These are phyloP conservation scores for Mormyrops attenuatus DNA, from an alignment of 2,797 vertebrate species.

Conservation along the genomic window DNA sequence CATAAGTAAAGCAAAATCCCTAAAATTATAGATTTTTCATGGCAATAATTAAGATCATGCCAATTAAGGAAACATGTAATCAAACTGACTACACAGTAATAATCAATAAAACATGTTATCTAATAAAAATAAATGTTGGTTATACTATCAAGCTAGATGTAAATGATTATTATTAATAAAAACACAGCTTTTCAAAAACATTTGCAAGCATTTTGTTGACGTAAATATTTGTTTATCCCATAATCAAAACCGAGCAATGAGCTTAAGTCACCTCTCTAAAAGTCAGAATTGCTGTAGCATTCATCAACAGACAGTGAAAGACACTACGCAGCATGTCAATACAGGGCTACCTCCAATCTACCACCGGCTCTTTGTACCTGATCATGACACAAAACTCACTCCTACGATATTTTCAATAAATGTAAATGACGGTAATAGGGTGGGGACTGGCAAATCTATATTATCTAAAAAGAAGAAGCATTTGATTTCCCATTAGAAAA, in stretches of 20 bases:
- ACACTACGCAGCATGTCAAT: background rate
- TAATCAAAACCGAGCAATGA: background rate
- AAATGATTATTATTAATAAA: background rate
- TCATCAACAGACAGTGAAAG: background rate
- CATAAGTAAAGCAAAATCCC: background rate
- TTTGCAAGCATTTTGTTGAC: background rate
- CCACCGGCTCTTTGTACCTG: background rate
- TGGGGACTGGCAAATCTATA: background rate
- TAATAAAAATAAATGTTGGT: background rate
- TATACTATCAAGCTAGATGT: background rate
- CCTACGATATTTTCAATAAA: background rate
- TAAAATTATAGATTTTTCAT: background rate
- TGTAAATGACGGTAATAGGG: background rate
- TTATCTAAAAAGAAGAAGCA: background rate
- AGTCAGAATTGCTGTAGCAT: background rate
- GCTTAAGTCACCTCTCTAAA: background rate
- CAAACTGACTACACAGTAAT: background rate
- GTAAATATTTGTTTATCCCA: background rate
- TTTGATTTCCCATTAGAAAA: background rate
- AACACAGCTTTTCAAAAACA: background rate
- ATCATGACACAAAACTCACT: background rate
- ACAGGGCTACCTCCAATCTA: background rate
- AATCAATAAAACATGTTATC: background rate
- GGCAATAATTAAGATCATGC: background rate
- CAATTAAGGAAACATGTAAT: background rate